Conservation (phyloP, 2,888 invertebrate genomes). For the Tachystola acroxantha region DNA sequence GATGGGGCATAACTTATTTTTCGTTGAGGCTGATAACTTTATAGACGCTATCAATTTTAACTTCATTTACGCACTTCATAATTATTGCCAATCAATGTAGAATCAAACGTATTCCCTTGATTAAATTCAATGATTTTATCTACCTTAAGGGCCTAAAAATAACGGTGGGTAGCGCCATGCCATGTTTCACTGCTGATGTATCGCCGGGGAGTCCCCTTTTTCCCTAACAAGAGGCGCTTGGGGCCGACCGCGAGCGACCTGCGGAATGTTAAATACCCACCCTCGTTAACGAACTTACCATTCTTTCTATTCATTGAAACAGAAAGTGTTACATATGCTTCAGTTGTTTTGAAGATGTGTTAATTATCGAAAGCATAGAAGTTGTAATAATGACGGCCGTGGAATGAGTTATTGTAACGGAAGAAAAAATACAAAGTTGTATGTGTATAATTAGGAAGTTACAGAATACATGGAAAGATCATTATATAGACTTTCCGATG, state of each 20-base stretch:
- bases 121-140: background rate
- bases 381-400: too few relatives aligned
- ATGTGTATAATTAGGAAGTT: too few relatives aligned
- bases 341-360: background rate
- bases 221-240: constrained; percentile 40
- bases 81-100: too few relatives aligned
- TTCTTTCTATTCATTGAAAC: constrained; percentile 1
- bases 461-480: too few relatives aligned
- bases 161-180: constrained; percentile 13
- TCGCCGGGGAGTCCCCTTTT: constrained; percentile 39
- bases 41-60: too few relatives aligned
- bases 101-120: constrained; percentile 1
- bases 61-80: too few relatives aligned
- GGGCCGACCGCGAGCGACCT: constrained; percentile 26
- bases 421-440: too few relatives aligned
- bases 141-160: constrained; percentile 1
- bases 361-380: too few relatives aligned
- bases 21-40: too few relatives aligned
- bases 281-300: constrained; percentile 25
- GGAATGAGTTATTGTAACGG: too few relatives aligned
- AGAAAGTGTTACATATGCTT: background rate
- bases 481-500: too few relatives aligned
- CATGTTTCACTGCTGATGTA: constrained; percentile 47
- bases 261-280: constrained; percentile 52
- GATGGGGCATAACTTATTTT: too few relatives aligned